phyloP scores from a whole-genome alignment of 1,140 invertebrate species.

The Phortica variegata region DNA sequence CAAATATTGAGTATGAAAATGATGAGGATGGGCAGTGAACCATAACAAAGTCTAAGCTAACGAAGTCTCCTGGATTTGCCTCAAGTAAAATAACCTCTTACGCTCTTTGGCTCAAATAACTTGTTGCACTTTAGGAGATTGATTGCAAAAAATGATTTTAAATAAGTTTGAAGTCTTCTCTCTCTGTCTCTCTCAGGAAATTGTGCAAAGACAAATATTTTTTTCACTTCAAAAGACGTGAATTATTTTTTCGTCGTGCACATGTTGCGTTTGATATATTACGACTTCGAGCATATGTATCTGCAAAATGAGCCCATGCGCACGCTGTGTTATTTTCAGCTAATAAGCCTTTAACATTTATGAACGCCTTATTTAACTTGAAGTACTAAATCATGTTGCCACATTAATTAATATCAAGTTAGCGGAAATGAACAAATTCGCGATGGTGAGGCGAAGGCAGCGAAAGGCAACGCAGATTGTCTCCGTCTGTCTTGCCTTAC shows the following conservation, averaged over 20 bases:
- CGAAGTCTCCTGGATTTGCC: too few species aligned
- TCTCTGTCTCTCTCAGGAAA: too few species aligned
- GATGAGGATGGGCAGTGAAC: too few species aligned
- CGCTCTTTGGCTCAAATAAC: too few species aligned
- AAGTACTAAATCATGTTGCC: conserved; percentile 54
- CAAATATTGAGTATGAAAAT: too few species aligned
- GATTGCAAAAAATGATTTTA: too few species aligned
- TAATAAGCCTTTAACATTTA: conserved; percentile 55
- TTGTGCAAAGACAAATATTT: background rate
- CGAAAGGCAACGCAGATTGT: conserved; percentile 20
- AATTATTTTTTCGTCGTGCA: background rate
- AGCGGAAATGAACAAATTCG: conserved; percentile 21
- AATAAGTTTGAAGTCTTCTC: too few species aligned
- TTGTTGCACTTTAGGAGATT: too few species aligned
- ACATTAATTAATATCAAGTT: conserved; percentile 52
- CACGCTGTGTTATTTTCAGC: conserved; percentile 50
- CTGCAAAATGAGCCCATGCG: conserved; percentile 17
- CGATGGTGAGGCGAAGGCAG: background rate
- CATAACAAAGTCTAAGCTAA: too few species aligned
- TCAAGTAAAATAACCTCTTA: too few species aligned
- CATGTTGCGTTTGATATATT: background rate
- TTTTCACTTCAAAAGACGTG: background rate
- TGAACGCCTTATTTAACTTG: conserved; percentile 52
- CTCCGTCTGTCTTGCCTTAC: conserved; percentile 5
- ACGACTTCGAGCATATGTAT: background rate